phyloP scores from a whole-genome alignment of 92 coral and sea anemone species.

The Epizoanthus fatuus region DNA sequence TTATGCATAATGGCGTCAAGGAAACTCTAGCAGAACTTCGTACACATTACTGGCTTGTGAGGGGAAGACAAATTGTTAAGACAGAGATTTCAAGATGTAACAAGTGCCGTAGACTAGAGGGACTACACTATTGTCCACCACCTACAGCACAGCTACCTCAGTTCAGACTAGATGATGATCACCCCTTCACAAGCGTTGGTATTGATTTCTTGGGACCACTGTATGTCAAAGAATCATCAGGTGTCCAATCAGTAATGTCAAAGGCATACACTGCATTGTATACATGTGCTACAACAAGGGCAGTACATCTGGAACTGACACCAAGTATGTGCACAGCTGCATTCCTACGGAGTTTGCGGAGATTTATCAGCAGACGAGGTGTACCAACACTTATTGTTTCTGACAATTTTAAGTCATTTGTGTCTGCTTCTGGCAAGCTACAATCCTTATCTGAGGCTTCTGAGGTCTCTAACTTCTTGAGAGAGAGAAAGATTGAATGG shows the following conservation, averaged over 20 bases:
- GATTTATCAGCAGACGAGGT: conserved; percentile 14
- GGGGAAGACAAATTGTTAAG: conserved; percentile 49
- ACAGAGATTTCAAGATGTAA: conserved; percentile 17
- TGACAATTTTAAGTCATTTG: conserved; percentile 19
- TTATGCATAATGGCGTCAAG: conserved; percentile 16
- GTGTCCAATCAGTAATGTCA: conserved; percentile 16
- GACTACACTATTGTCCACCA: background rate
- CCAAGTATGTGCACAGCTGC: conserved; percentile 4
- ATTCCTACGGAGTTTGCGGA: conserved; percentile 11
- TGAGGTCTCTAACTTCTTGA: conserved; percentile 12
- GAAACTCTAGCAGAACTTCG: conserved; percentile 49
- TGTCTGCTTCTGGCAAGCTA: conserved; percentile 13
- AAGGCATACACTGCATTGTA: conserved; percentile 36
- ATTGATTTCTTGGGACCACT: conserved; percentile 21
- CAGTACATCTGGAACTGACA: conserved; percentile 31
- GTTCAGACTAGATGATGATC: conserved; percentile 18
- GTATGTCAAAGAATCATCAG: conserved; percentile 7
- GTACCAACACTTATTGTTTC: conserved; percentile 16
- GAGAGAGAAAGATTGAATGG: conserved; percentile 9
- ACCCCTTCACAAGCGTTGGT: conserved; percentile 15
- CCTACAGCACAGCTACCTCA: conserved; percentile 30
- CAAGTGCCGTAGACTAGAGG: conserved; percentile 35
- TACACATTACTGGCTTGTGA: conserved; percentile 34
- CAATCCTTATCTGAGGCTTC: background rate
- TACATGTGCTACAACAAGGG: conserved; percentile 46